These are phyloP conservation scores for Melanerpes formicivorus DNA, from an alignment of 2,113 vertebrate genomes.

Conservation along the genomic window DNA sequence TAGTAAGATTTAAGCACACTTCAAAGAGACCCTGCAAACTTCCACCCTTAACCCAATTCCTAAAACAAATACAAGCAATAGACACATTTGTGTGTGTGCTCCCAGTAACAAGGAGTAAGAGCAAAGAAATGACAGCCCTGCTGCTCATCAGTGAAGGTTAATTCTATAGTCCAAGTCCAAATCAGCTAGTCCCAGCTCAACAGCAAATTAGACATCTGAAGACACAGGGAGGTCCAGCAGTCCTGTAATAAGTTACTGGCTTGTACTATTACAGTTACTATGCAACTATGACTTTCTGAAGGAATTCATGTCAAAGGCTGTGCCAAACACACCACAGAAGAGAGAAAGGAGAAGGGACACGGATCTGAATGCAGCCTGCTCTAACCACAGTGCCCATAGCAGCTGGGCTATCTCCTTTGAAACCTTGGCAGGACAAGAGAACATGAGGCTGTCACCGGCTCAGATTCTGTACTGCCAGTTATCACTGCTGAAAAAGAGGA, in stretches of 20 bases:
- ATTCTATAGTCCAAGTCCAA: not conserved
- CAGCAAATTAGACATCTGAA: not conserved
- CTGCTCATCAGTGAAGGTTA: not conserved
- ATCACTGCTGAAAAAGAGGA: not conserved
- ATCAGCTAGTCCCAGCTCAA: not conserved
- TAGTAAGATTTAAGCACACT: not conserved
- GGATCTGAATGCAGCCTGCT: not conserved
- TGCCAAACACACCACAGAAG: not conserved
- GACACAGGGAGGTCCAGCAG: not conserved
- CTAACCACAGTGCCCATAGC: rapidly evolving
- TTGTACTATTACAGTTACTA: not conserved
- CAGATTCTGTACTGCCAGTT: not conserved
- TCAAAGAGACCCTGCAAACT: not conserved
- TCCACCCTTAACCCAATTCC: not conserved
- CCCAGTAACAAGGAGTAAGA: not conserved
- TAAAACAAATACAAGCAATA: rapidly evolving
- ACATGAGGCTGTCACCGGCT: rapidly evolving
- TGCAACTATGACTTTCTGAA: not conserved
- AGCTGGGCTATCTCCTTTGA: not conserved
- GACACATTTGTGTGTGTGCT: not conserved
- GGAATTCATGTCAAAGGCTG: not conserved
- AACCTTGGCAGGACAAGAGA: not conserved
- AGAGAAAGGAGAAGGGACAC: not conserved
- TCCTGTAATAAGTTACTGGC: not conserved
- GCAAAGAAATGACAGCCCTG: not conserved